Evolutionary conservation across 2,797 vertebrate species (phyloP), one percentile per base, ranked within the genome.

Genomic region (Discoglossus pictus): DNA sequence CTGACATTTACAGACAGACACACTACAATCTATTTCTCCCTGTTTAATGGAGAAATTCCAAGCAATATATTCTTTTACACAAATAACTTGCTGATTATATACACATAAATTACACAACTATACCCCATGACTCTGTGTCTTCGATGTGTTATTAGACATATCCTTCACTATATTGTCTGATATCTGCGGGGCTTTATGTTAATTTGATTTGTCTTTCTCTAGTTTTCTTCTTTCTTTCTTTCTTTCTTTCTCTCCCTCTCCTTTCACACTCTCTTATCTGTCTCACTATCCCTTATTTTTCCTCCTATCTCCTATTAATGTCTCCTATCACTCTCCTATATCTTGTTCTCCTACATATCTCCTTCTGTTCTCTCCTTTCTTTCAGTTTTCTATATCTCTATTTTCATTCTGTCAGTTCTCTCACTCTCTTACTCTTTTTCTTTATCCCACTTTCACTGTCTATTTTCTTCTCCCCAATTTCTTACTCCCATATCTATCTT

Each of bases 231-330:
- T 6, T 4, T 4, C 15, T 4, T 18, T 39, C 25, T 15, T 11
- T 11, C 1, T 4, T 16, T 6, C 1, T 31, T 18, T 27, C 18
- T 54, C 34, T 16, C 34, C 34, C 16, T 27, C 21, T 20, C 6
- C 40, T 52, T 51, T 62, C 61, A 12, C 61, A 15, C 20, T 40
- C 42, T 65, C 72, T 73, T 72, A 73, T 73, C 56, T 73, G 15
- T 16, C 42, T 46, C 15, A 16, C 15, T 7, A 2, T 6, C 15
- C 7, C n/a, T 17, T 7, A 17, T 17, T 7, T 4, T 46, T 46
- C 6, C 42, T 6, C 8, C 6, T 7, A 38, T 27, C 47, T 27
- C 27, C 10, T 15, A 38, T n/a, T 24, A 39, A 27, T 56, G 50
- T 65, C 27, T 23, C 6, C 8, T 44, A 27, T 46, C 42, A 35